Percentiles rank a stretch among this genome's conserved stretches.
These are phyloP conservation scores for Aethes cnicana DNA, from an alignment of 2,888 invertebrate genomes.

Conservation along the genomic window DNA sequence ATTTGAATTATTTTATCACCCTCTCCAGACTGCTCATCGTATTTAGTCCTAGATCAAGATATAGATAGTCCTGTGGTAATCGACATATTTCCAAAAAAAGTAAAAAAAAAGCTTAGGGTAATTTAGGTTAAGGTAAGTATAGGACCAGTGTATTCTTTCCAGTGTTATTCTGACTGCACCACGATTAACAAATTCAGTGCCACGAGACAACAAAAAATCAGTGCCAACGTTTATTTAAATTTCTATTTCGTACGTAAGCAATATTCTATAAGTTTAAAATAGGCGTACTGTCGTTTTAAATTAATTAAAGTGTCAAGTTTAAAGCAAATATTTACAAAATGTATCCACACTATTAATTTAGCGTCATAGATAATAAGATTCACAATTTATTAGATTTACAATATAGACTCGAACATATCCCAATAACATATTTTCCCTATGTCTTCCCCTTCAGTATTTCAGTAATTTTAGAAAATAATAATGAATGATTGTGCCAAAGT, in stretches of 20 bases:
- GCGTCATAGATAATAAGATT: conserved; percentile 72
- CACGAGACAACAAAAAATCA: conserved; percentile 56
- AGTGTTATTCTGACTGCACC: conserved; percentile 51
- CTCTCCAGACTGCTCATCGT: conserved; percentile 80
- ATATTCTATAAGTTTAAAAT: conserved; percentile 36
- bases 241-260: conserved; percentile 39
- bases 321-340: conserved; percentile 52
- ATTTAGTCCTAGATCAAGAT: conserved; percentile 72
- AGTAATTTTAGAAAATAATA: conserved; percentile 50
- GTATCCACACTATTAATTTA: conserved; percentile 70
- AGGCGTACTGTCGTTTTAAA: conserved; percentile 23
- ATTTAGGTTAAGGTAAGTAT: conserved; percentile 67
- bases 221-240: conserved; percentile 61
- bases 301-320: conserved; percentile 38
- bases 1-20: conserved; percentile 73
- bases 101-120: conserved; percentile 69
- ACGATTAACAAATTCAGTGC: conserved; percentile 51
- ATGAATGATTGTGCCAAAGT: conserved; percentile 76
- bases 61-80: conserved; percentile 73
- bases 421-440: conserved; percentile 61
- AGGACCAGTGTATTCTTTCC: conserved; percentile 72
- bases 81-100: conserved; percentile 70
- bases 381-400: conserved; percentile 54
- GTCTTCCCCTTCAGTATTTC: conserved; percentile 80
- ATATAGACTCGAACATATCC: conserved; percentile 73